Evolutionary conservation across 2,797 vertebrate genomes (phyloP), one percentile per base, ranked within the genome.

Genomic region (Chrysolophus pictus): DNA sequence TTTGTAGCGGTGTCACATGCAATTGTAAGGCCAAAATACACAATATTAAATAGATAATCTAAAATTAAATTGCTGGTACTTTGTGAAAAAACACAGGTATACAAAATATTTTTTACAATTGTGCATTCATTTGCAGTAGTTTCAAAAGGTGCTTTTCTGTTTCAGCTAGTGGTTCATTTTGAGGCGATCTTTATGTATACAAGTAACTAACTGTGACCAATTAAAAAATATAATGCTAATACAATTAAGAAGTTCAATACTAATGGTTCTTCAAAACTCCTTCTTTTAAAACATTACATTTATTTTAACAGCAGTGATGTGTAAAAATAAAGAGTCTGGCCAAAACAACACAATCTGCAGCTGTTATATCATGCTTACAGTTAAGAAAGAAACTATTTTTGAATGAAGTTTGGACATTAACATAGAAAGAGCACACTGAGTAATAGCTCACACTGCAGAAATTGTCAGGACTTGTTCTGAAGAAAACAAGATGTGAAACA

Each of bases 1-100:
- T 74, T 64, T 76, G 33, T 26, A 86, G 88, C 33, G 78, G 62
- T 11, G 4, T 70, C 65, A 93, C 74, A 90, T 88, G 84, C 49
- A 85, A 81, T 84, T 73, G 10, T 29, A 91, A 92, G 87, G 92
- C 82, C 87, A 91, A 90, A 93, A 75, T 41, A 84, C 60, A 93
- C 28, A 91, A 51, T 37, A 87, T 90, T 94, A 94, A 93, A 95
- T 84, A 94, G 62, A 90, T 80, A 76, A 72, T 47, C 63, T 90
- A 84, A 83, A 88, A 87, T 73, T 59, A 81, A 81, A 31, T 70
- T 70, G 76, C 88, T 92, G 67, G 53, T 63, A 83, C 81, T 86
- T 39, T 67, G 67, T 85, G 65, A 88, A 78, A 87, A 71, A 69
- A 9, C 5, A 39, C 84, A 95, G 93, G 82, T 87, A 94, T 89